phyloP scores from a whole-genome alignment of 2,113 vertebrate genomes.

The Stegastes partitus region DNA sequence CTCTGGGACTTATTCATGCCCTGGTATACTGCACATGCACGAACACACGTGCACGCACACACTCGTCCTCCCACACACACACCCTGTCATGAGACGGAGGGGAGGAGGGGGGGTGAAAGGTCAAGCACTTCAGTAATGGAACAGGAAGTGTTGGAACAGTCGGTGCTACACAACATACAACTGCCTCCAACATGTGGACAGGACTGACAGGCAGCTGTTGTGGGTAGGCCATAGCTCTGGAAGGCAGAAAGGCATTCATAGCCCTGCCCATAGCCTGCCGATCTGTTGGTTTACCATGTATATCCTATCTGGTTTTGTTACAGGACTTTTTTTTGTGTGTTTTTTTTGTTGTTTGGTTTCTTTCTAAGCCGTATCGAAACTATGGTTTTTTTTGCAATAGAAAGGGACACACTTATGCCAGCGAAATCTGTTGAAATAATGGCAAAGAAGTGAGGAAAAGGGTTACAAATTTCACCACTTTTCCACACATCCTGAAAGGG shows the following conservation, averaged over 20 bases:
- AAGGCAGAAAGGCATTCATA: conserved; percentile 55
- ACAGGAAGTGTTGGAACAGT: conserved; percentile 84
- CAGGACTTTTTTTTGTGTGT: conserved; percentile 21
- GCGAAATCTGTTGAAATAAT: conserved; percentile 22
- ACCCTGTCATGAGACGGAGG: conserved; percentile 72
- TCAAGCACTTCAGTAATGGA: conserved; percentile 83
- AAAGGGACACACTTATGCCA: not conserved
- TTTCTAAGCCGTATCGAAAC: conserved; percentile 4
- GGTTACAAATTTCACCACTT: conserved; percentile 58
- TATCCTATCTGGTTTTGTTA: conserved; percentile 43
- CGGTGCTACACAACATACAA: conserved; percentile 75
- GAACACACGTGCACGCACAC: conserved; percentile 28
- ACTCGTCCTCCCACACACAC: conserved; percentile 76
- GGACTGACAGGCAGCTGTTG: conserved; percentile 82
- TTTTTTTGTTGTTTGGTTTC: no score
- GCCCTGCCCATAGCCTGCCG: conserved; percentile 44
- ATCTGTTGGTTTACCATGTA: conserved; percentile 47
- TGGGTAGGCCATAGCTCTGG: conserved; percentile 60
- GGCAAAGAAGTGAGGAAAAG: conserved; percentile 30
- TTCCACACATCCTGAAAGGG: conserved; percentile 56
- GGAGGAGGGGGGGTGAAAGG: conserved; percentile 75
- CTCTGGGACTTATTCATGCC: conserved; percentile 76
- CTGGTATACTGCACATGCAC: conserved; percentile 58
- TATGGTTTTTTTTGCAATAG: not conserved
- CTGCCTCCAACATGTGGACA: conserved; percentile 80